phyloP scores from a whole-genome alignment of 2,888 invertebrate genomes.

The Philereme transversata region DNA sequence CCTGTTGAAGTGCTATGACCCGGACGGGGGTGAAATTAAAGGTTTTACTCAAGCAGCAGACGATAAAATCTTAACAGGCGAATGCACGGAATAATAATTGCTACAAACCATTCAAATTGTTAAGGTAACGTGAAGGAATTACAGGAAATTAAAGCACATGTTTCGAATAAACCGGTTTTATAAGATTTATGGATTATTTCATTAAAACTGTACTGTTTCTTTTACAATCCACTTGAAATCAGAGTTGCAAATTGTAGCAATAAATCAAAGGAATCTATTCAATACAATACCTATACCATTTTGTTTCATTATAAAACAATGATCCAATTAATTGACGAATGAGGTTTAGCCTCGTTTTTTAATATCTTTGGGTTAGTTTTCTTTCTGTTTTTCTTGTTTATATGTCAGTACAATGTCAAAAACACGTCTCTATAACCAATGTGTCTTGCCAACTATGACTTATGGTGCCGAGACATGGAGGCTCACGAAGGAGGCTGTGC shows the following conservation, averaged over 20 bases:
- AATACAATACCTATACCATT: conserved; percentile 2
- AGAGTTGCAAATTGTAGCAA: neutral
- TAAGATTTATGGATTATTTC: too few species aligned
- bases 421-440: too few species aligned
- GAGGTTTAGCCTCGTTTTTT: too few species aligned
- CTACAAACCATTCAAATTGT: conserved; percentile 30
- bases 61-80: conserved; percentile 36
- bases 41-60: conserved; percentile 31
- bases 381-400: too few species aligned
- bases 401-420: too few species aligned
- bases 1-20: conserved; percentile 33
- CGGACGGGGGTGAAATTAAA: conserved; percentile 33
- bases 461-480: too few species aligned
- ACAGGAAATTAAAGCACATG: conserved; percentile 15
- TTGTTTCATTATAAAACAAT: conserved; percentile 9
- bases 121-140: conserved; percentile 23
- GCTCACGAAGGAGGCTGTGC: too few species aligned
- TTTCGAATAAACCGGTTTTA: conserved; percentile 11
- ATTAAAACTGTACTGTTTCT: conserved; percentile 2
- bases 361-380: too few species aligned
- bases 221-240: neutral
- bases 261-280: conserved; percentile 5
- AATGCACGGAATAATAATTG: conserved; percentile 35
- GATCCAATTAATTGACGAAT: too few species aligned
- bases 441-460: too few species aligned